phyloP scores from a whole-genome alignment of 2,113 vertebrate genomes.

The Merops nubicus region DNA sequence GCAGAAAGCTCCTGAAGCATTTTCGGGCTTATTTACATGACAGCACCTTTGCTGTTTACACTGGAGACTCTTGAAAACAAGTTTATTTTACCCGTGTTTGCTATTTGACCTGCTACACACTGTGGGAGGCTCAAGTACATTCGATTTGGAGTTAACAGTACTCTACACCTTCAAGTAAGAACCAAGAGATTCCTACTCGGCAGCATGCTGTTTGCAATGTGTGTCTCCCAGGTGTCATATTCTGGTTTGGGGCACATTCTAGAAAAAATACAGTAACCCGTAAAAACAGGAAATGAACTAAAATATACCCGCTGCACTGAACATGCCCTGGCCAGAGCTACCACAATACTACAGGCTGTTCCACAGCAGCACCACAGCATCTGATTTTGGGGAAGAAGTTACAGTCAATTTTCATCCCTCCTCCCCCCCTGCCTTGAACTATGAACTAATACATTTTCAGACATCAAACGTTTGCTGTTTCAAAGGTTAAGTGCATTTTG shows the following conservation, averaged over 20 bases:
- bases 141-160: neutral
- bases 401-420: neutral
- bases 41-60: neutral
- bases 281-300: constrained; percentile 28
- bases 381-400: neutral
- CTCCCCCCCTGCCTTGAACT: no score
- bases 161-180: neutral
- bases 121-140: neutral
- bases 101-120: neutral
- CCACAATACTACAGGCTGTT: neutral
- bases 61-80: neutral
- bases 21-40: neutral
- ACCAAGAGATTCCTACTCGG: neutral
- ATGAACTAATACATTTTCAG: neutral
- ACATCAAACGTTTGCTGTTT: accelerated
- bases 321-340: neutral
- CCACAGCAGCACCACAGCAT: neutral
- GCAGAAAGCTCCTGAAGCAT: neutral
- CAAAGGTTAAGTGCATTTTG: neutral
- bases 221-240: neutral
- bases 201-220: neutral
- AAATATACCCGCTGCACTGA: neutral
- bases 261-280: neutral
- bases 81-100: neutral
- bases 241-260: neutral